phyloP scores from a whole-genome alignment of 2,113 vertebrate genomes.

The Lontra canadensis region DNA sequence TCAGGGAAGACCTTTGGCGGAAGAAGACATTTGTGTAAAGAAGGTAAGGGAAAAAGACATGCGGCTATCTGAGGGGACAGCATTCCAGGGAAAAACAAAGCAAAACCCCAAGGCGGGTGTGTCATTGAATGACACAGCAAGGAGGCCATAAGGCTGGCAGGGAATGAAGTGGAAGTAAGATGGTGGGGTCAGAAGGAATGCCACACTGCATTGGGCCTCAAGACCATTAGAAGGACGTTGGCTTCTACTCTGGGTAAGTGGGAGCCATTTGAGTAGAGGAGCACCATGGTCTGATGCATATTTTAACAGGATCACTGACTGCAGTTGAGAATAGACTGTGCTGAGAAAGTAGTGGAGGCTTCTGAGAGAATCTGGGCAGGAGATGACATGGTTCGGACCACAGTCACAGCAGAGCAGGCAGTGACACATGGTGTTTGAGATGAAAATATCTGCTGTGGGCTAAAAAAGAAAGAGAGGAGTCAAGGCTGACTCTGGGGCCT shows the following conservation, averaged over 20 bases:
- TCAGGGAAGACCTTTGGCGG: neutral
- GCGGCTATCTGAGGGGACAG: neutral
- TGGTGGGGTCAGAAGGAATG: neutral
- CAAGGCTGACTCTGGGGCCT: neutral
- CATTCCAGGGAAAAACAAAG: neutral
- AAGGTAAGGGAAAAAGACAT: neutral
- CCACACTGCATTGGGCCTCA: neutral
- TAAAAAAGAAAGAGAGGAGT: neutral
- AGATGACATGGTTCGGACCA: neutral
- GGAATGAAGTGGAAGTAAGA: neutral
- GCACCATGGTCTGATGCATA: neutral
- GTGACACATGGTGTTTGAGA: neutral
- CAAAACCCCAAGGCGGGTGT: neutral
- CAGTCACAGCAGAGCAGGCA: neutral
- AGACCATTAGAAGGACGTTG: neutral
- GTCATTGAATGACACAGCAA: neutral
- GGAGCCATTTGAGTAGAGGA: neutral
- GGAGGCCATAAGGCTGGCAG: neutral
- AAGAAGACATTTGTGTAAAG: neutral
- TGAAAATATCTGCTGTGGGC: neutral
- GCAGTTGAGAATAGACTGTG: neutral
- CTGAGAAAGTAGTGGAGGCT: neutral
- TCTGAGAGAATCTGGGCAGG: neutral
- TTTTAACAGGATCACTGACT: neutral
- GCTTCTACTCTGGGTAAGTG: neutral